Percentiles rank a stretch among this genome's conserved stretches.
These are phyloP conservation scores for Drosophila quinaria DNA, from an alignment of 2,888 invertebrate species.

Conservation along the genomic window DNA sequence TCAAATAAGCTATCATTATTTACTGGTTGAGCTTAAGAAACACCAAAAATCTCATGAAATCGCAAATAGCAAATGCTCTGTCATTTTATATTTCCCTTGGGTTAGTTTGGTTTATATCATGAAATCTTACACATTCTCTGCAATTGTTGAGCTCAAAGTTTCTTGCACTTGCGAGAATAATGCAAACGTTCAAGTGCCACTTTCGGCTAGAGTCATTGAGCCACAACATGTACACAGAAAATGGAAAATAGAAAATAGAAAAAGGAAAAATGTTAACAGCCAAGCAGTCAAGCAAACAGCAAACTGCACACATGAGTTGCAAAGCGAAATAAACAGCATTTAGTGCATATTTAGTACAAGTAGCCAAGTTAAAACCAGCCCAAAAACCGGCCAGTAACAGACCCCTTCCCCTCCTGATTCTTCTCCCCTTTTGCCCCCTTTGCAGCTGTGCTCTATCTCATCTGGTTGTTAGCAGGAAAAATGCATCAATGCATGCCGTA, in stretches of 20 bases:
- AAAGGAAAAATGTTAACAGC: slow-evolving; percentile 18
- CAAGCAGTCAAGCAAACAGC: slow-evolving; percentile 27
- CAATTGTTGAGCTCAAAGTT: neutral
- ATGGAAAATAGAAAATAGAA: slow-evolving; percentile 7
- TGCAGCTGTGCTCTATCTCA: slow-evolving; percentile 26
- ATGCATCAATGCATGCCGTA: slow-evolving; percentile 77
- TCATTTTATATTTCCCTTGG: too few relatives aligned
- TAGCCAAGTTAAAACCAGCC: slow-evolving; percentile 53
- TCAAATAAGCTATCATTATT: too few relatives aligned
- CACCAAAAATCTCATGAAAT: too few relatives aligned
- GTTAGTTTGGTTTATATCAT: neutral
- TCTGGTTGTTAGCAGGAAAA: slow-evolving; percentile 78
- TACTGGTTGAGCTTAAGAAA: too few relatives aligned
- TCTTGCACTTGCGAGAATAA: slow-evolving; percentile 2
- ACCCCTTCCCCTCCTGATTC: slow-evolving; percentile 28
- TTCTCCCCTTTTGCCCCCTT: neutral
- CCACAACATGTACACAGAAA: slow-evolving; percentile 22
- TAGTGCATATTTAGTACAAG: slow-evolving; percentile 74
- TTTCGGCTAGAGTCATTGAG: slow-evolving; percentile 34
- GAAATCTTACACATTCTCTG: neutral
- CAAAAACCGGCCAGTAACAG: slow-evolving; percentile 56
- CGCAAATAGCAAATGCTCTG: too few relatives aligned
- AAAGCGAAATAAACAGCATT: slow-evolving; percentile 69
- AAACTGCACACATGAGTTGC: slow-evolving; percentile 38
- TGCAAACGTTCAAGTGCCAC: slow-evolving; percentile 21